Evolutionary conservation across 1,140 invertebrate species (phyloP), one percentile per base, ranked within the genome.

Genomic region (Megalopta genalis): DNA sequence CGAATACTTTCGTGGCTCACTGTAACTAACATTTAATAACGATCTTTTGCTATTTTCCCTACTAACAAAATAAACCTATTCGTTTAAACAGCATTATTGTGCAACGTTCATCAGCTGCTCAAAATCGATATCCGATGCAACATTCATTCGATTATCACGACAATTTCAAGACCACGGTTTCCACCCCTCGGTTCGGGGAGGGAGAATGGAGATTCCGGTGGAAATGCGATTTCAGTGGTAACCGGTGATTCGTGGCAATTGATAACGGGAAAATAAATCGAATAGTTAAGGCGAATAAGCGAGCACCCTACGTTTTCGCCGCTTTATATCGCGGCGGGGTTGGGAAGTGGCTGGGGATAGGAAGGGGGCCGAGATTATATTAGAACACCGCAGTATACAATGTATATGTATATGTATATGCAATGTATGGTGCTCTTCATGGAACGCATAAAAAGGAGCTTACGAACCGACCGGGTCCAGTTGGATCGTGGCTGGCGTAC

Each of bases 301-400:
- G 66, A 57, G 42, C 57, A 78, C 82, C 80, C 82, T 82, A 73
- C 74, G 82, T 69, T 82, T 78, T 80, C 79, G 74, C 1, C 69
- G n/a, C 39, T 82, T 65, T 73, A 64, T 70, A 52, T 5, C 49
- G 16, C 3, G 4, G 14, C 12, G 49, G 49, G 49, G 49, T 9
- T 46, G 2, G 42, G 42, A 46, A 18, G 14, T 12, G 49, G 12
- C 12, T 32, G 32, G 32, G 32, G 32, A 32, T 32, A 4, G 32
- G 32, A 32, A 32, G 49, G 49, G 49, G 49, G 14, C 32, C 57
- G 74, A 73, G 49, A 78, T 78, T 71, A 57, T 68, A 75, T 83
- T 77, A 77, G 27, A 32, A 52, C 63, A 37, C 21, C 54, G 65
- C 42, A 42, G 60, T 16, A 52, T 62, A 37, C n/a, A n/a, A n/a